These are phyloP conservation scores for Pogonocherus hispidulus DNA, from an alignment of 2,888 invertebrate species.

Conservation along the genomic window DNA sequence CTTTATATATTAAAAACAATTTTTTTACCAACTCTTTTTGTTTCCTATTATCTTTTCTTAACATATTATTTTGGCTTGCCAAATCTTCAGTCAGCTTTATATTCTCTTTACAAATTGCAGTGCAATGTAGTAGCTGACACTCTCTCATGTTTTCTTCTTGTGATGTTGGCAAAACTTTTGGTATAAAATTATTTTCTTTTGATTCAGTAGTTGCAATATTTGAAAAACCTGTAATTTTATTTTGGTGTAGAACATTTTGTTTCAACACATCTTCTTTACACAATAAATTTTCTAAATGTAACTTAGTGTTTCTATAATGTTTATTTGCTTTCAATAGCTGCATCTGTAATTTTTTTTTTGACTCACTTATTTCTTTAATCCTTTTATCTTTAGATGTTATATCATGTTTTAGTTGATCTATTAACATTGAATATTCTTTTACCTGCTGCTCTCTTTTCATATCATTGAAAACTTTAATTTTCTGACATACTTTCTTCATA, in stretches of 20 bases:
- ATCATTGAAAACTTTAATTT: constrained; percentile 44
- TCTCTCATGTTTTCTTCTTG: not conserved
- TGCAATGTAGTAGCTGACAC: constrained; percentile 26
- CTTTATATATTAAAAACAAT: constrained; percentile 42
- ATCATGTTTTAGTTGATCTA: constrained; percentile 47
- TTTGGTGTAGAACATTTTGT: not conserved
- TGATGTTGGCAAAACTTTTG: not conserved
- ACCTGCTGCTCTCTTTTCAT: constrained; percentile 44
- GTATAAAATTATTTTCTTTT: constrained; percentile 4
- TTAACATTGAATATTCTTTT: constrained; percentile 39
- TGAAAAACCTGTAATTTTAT: constrained; percentile 10
- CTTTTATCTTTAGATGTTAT: constrained; percentile 38
- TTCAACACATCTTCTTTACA: constrained; percentile 28
- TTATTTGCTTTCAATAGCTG: constrained; percentile 40
- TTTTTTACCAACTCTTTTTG: constrained; percentile 45
- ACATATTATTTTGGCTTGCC: constrained; percentile 13
- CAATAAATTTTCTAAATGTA: constrained; percentile 30
- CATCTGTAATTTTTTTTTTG: constrained; percentile 44
- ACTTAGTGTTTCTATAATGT: constrained; percentile 44
- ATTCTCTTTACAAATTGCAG: constrained; percentile 10
- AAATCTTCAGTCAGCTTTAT: constrained; percentile 4
- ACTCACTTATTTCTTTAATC: constrained; percentile 40
- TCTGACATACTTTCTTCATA: constrained; percentile 36
- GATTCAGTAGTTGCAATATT: no score
- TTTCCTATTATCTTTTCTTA: constrained; percentile 36